phyloP scores from a whole-genome alignment of 2,113 vertebrate genomes.

The Boleophthalmus pectinirostris region DNA sequence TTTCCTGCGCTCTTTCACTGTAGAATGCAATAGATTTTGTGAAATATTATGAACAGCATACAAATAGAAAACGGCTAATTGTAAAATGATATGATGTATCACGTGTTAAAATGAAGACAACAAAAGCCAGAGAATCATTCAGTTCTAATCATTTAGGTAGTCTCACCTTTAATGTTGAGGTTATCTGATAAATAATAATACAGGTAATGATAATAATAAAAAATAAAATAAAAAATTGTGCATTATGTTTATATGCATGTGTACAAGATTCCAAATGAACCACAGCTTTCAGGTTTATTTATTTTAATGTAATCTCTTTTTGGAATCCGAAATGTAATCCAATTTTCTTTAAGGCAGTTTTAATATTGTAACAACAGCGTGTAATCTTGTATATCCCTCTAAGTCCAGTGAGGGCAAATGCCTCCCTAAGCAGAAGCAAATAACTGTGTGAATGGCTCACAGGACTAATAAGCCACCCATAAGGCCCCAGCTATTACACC shows the following conservation, averaged over 20 bases:
- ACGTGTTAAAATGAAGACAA: background rate
- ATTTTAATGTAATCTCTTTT: no score
- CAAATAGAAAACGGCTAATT: background rate
- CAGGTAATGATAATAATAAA: no score
- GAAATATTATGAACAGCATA: background rate
- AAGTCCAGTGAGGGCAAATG: conserved; percentile 20
- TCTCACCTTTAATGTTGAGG: no score
- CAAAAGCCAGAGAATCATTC: background rate
- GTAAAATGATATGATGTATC: background rate
- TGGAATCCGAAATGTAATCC: no score
- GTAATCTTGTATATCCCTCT: background rate
- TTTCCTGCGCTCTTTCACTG: background rate
- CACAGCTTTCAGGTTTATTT: no score
- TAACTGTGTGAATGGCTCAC: conserved; percentile 46
- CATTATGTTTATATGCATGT: no score
- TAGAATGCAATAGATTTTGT: background rate
- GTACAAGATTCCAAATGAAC: background rate
- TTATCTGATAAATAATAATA: no score
- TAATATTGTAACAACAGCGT: background rate
- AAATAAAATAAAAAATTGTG: no score
- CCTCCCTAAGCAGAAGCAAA: conserved; percentile 42
- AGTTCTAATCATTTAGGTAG: no score
- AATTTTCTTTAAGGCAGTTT: background rate
- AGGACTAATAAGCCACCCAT: conserved; percentile 50
- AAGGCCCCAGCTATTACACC: conserved; percentile 34